Conservation (phyloP, 2,888 invertebrate genomes). For the Hypena proboscidalis region DNA sequence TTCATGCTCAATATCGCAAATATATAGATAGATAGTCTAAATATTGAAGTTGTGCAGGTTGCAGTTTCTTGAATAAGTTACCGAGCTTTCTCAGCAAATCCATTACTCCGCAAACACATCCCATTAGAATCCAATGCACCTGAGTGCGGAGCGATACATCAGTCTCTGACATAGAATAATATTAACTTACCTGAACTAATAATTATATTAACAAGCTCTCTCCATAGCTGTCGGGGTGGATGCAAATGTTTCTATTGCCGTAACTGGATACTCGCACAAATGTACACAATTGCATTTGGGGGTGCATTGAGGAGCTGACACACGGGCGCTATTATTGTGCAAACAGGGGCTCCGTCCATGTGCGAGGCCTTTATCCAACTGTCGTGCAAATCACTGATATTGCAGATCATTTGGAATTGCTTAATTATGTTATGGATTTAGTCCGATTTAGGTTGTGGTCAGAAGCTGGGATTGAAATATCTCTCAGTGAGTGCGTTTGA, state of each 20-base stretch:
- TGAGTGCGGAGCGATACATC: constrained; percentile 2
- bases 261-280: constrained; percentile 81
- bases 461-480: too few species aligned
- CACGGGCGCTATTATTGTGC: constrained; percentile 71
- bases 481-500: too few species aligned
- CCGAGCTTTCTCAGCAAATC: background rate
- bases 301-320: constrained; percentile 70
- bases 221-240: constrained; percentile 43
- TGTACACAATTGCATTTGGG: constrained; percentile 83
- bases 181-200: constrained; percentile 32
- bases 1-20: too few species aligned
- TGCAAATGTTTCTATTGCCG: constrained; percentile 78
- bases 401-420: constrained; percentile 31
- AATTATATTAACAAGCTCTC: constrained; percentile 35
- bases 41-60: too few species aligned
- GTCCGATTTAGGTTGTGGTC: background rate
- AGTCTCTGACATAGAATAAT: constrained; percentile 16
- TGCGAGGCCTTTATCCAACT: constrained; percentile 59
- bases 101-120: background rate
- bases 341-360: constrained; percentile 68
- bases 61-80: background rate
- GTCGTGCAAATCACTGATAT: constrained; percentile 45
- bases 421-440: constrained; percentile 35
- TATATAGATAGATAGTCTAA: too few species aligned
- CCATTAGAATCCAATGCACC: background rate